Conservation (phyloP, 2,888 invertebrate genomes). For the Hartigia nigra region DNA sequence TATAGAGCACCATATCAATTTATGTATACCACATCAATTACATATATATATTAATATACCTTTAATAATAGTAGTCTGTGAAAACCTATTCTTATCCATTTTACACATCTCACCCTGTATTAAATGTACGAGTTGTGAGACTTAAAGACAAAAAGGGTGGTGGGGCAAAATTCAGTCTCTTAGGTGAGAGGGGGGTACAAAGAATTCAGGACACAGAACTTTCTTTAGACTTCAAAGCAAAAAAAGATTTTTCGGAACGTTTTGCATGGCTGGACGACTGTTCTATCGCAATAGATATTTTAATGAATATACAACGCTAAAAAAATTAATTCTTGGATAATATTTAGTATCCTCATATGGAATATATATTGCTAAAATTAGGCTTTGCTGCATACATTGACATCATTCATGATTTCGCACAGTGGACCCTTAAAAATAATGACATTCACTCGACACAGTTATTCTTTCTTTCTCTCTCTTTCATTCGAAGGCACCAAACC, state of each 20-base stretch:
- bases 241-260: neutral
- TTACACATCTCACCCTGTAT: conserved; percentile 30
- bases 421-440: neutral
- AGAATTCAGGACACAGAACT: conserved; percentile 15
- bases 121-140: conserved; percentile 33
- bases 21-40: neutral
- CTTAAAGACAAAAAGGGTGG: conserved; percentile 41
- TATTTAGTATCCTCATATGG: neutral
- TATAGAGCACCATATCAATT: neutral
- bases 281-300: conserved; percentile 20
- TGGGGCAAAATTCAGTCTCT: conserved; percentile 42
- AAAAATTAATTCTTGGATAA: neutral
- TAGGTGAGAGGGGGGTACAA: conserved; percentile 17
- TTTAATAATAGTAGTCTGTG: conserved; percentile 32
- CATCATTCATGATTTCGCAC: neutral
- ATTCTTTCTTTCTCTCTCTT: neutral
- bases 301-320: conserved; percentile 8
- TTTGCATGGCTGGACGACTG: neutral
- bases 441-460: neutral
- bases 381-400: conserved; percentile 13
- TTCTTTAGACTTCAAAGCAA: neutral
- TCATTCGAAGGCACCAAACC: neutral
- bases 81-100: conserved; percentile 40
- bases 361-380: conserved; percentile 13
- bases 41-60: conserved; percentile 34